Base-by-base conservation (phyloP, 2,888 invertebrate species). In the Acrobasis consociella region DNA sequence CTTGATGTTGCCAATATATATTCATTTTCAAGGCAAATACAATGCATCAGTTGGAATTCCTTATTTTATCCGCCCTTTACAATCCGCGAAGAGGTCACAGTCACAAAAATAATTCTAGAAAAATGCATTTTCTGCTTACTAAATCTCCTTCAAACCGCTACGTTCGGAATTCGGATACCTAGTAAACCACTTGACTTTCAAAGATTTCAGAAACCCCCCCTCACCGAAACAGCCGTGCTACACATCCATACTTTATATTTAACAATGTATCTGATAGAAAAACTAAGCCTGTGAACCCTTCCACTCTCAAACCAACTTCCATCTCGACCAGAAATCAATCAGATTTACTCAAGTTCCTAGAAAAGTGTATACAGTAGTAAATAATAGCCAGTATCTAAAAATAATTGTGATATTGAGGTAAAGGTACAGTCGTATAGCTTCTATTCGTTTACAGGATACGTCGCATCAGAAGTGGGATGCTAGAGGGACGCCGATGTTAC, bases 351-450 rank as follows among this genome's bases (percentile, higher is more conserved):
- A 67, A 71, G 67, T 67, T 64, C 64, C 63, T 65, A 72, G 78
- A 71, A 67, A 72, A 73, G 64, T 75, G 67, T 76, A 76, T 63
- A 77, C 68, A 73, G 70, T 72, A 73, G 71, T 72, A 73, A 66
- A 66, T 75, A 77, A 78, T 78, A 81, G 80, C 77, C 78, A 78
- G 81, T 74, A 73, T 76, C 66, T 72, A 77, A 77, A 65, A 76
- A 76, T 75, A 75, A 72, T 72, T 78, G 66, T 72, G 73, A 74
- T 72, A 73, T 70, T 73, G 76, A 63, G 50, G 55, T 62, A 61
- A 62, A 69, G 64, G 65, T 69, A 69, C 65, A 60, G 38, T 60
- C 73, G 68, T 70, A 75, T 83, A 85, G 85, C 85, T 80, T 85
- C 83, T 85, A 77, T 80, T 79, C 74, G 82, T 65, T 46, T 46